Evolutionary conservation across 1,140 invertebrate species (phyloP).

Genomic region (Holotrichia oblita): DNA sequence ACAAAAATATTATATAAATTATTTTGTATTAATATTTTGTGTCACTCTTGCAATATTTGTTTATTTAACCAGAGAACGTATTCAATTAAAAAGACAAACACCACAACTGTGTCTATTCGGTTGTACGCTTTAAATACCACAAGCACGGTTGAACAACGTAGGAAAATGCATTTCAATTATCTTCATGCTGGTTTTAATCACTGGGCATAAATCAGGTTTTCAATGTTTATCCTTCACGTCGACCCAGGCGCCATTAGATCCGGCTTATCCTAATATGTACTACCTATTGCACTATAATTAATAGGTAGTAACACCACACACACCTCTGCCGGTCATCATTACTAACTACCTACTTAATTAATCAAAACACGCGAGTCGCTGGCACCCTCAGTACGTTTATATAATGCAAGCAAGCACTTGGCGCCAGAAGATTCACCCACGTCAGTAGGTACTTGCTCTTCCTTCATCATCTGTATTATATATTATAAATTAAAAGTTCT

Average conservation of each 20-base stretch:
- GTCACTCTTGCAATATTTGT: too few species aligned
- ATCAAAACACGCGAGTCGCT: conserved; percentile 22
- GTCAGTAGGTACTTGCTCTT: not conserved
- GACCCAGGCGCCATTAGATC: conserved; percentile 23
- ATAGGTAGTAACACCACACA: not conserved
- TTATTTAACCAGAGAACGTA: too few species aligned
- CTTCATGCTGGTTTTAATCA: conserved; percentile 3
- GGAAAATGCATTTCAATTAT: conserved; percentile 18
- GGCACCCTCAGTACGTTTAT: conserved; percentile 27
- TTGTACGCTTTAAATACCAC: not conserved
- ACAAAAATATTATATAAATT: too few species aligned
- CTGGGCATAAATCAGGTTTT: conserved; percentile 12
- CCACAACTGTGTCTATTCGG: too few species aligned
- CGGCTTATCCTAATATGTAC: conserved; percentile 11
- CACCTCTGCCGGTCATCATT: conserved; percentile 17
- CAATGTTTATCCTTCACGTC: conserved; percentile 23
- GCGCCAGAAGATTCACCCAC: conserved; percentile 29
- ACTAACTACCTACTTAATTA: conserved; percentile 29
- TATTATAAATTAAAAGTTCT: conserved; percentile 7
- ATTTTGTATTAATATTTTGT: too few species aligned
- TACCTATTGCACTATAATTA: conserved; percentile 18
- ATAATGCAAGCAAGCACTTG: conserved; percentile 23
- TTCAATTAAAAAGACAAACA: too few species aligned
- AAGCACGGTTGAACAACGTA: not conserved
- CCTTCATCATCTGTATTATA: not conserved